Evolutionary conservation across 2,888 invertebrate species (phyloP), one percentile per base, ranked within the genome.

Genomic region (Marasmarcha lunaedactyla): DNA sequence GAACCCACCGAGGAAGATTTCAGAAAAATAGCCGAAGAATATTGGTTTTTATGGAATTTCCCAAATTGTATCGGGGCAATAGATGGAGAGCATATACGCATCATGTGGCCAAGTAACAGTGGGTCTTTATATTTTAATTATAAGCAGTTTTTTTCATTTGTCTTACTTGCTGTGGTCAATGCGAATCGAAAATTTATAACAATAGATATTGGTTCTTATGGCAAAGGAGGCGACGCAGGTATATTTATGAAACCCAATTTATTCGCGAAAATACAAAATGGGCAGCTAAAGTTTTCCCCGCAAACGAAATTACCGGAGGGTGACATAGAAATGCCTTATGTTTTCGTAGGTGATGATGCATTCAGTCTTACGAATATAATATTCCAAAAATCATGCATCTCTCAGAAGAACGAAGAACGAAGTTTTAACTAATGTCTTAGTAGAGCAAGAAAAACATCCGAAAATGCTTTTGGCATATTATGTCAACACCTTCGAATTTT

Each of bases 41-140:
- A 7, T 27, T 30, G 30, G 30, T 26, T 30, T 30, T 14, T 26
- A 37, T 39, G 35, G 27, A 35, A 26, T 26, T 39, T 39, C n/a
- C 39, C 39, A 2, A 39, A 38, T 38, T 38, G 38, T 11, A 38
- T 38, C 13, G 38, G 38, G 10, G 33, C 33, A 5, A 49, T 50
- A 48, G 47, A 49, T 47, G 45, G 45, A 45, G 45, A 48, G 37
- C 43, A 41, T 47, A 45, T 49, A 45, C 43, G 46, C 42, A 41
- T 37, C 25, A 14, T 40, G 34, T 39, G 38, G 41, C 42, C 47
- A 39, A 37, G 36, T 26, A 39, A 37, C 12, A 33, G 34, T 36
- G 39, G 43, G 30, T 41, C 41, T 7, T 14, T 30, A 27, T 43
- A 39, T 14, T 43, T 15, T 35, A 40, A 36, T 38, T 40, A 41